Percentiles rank a stretch among this genome's conserved stretches.
Evolutionary conservation across 2,888 invertebrate genomes (phyloP).

Genomic region (Drosophila fungiperda): DNA sequence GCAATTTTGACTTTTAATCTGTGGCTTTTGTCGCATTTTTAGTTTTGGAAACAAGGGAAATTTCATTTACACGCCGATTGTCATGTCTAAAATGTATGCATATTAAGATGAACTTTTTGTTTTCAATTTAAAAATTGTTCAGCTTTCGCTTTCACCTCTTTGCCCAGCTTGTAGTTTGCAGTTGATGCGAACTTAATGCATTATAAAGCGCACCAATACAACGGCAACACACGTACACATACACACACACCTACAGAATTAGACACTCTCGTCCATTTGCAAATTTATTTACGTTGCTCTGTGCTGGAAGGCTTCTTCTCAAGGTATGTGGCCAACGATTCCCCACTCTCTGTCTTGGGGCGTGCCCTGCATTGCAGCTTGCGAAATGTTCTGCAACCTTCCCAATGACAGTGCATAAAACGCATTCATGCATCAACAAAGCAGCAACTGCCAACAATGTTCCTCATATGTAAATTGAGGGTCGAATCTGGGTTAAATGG

Average conservation of each 20-base stretch:
- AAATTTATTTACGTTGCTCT: slow-evolving; percentile 31
- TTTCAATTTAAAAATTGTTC: slow-evolving; percentile 3
- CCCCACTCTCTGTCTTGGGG: slow-evolving; percentile 17
- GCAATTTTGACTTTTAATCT: slow-evolving; percentile 52
- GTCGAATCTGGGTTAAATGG: slow-evolving; percentile 19
- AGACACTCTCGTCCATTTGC: slow-evolving; percentile 11
- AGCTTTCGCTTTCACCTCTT: slow-evolving; percentile 14
- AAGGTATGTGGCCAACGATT: slow-evolving; percentile 16
- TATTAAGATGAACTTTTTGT: slow-evolving; percentile 10
- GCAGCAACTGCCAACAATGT: slow-evolving; percentile 24
- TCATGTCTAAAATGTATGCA: not conserved
- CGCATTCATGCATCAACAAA: slow-evolving; percentile 23
- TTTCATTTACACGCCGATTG: slow-evolving; percentile 16
- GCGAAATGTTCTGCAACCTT: slow-evolving; percentile 30
- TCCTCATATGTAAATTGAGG: slow-evolving; percentile 21
- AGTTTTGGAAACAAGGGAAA: slow-evolving; percentile 18
- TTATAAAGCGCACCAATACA: slow-evolving; percentile 39
- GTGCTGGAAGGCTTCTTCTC: slow-evolving; percentile 1
- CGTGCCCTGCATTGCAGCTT: slow-evolving; percentile 23
- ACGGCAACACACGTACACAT: not conserved
- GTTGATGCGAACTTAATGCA: slow-evolving; percentile 42
- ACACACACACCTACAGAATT: not conserved
- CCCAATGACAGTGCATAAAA: slow-evolving; percentile 29
- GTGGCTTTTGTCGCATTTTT: slow-evolving; percentile 36
- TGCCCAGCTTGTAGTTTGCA: slow-evolving; percentile 17